Base-by-base conservation (phyloP, 1,140 invertebrate species). In the Drosophila gunungcola region DNA sequence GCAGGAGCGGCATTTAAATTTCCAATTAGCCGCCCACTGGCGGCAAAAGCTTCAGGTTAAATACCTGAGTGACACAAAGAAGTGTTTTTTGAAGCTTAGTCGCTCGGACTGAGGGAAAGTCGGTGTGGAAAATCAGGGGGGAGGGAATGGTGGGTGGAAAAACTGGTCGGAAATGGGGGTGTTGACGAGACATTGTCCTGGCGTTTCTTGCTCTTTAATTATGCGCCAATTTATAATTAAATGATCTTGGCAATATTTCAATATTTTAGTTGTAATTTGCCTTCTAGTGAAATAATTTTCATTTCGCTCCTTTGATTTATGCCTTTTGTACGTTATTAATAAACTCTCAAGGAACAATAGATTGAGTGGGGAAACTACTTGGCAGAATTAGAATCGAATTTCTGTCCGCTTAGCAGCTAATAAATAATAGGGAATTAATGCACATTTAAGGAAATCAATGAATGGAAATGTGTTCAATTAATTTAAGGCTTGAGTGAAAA, bases 21-120 rank as follows among this genome's bases (percentile, higher is more conserved):
- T 75, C 70, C 72, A 80, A 74, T 80, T 80, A 53, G 67, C 56
- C 41, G 25, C 42, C 48, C 48, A 34, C n/a, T 13, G 29, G 48
- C 48, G 48, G 48, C 48, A 11, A 51, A 51, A 51, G 48, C 48
- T 72, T 32, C 53, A 58, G 65, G 38, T 70, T 70, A 70, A 70
- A 70, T 70, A 69, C 67, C 67, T 41, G 64, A 70, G 52, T 70
- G 67, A 48, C 67, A 70, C 67, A 70, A 70, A 70, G 67, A 69
- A 70, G 64, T 70, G 67, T 70, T 70, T 67, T 56, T 70, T 48
- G 51, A 70, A 70, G 67, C 64, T 70, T 70, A 70, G 48, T 56
- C 48, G 25, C 46, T 48, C 12, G 34, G 21, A 46, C 34, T 27
- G 6, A 32, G 25, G 34, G 16, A 29, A 46, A 48, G 16, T 54